Base-by-base conservation (phyloP, 1,140 invertebrate genomes). In the Nomia melanderi region DNA sequence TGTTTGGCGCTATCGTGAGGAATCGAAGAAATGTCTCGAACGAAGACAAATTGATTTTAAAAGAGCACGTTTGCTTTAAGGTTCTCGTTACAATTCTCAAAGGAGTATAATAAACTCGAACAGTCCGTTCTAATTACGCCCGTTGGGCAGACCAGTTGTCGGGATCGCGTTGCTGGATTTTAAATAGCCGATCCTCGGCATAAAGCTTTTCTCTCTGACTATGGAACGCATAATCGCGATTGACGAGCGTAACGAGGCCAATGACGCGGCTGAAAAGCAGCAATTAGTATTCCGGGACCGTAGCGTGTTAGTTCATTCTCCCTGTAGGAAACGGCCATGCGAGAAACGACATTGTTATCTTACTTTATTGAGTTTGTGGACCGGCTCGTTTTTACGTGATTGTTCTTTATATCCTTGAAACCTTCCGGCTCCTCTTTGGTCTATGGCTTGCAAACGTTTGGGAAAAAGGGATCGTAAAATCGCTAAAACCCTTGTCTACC, bases 71-170 rank as follows among this genome's bases (percentile, higher is more conserved):
- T 78, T 25, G 84, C 81, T 77, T 44, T n/a, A n/a, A 75, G 81
- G 62, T 31, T 59, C 79, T 86, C 75, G 84, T 86, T 86, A 83
- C 66, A 56, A 81, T 74, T 56, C 57, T 86, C 85, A 86, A 86
- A 86, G 84, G 79, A 77, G 64, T 64, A 81, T 86, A 86, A 86
- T 86, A 86, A 86, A 84, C 81, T 86, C 56, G 81, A 79, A 71
- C 70, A 73, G 71, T 77, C 47, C 53, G 73, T 63, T 79, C 66
- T 86, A 86, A 86, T 86, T 86, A 86, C 73, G 75, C 81, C 85
- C 75, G 62, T 36, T 73, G 81, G 85, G 82, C 65, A 78, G 27
- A 25, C 39, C 64, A 70, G 56, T 77, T 75, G 82, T 85, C 75
- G 75, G 53, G 57, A 79, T 77, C 77, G 83, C 44, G 36, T 73